Base-by-base conservation (phyloP, 1,140 invertebrate species). In the Calliphora vicina region DNA sequence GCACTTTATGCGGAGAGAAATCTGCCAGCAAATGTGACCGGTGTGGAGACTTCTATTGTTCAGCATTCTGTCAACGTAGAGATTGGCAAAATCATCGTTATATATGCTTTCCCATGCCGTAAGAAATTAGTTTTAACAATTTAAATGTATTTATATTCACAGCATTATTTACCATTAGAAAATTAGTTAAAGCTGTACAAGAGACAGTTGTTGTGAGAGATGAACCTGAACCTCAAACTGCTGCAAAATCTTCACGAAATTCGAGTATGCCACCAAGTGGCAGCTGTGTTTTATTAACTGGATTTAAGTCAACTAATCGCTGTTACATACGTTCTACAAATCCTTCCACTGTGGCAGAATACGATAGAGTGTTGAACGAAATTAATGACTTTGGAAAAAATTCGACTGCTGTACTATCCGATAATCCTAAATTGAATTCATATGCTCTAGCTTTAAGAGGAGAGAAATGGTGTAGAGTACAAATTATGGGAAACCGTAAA, bases 221-320 rank as follows among this genome's bases (percentile, higher is more conserved):
- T 9, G 13, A 50, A 50, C 15, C 45, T 10, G 8, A n/a, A 2
- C 35, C 1, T 2, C 35, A 35, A 50, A 17, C 17, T 50, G 12
- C 15, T 12, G 1, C 12, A 50, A 50, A 50, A 50, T 50, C 25
- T 50, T 74, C n/a, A n/a, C 23, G n/a, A n/a, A 43, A 35, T 45
- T 45, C 35, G 23, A 42, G 67, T n/a, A n/a, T 83, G 6, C 76
- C 76, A 0, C 42, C 45, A 42, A 35, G 17, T 25, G 72, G 45
- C 13, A 81, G 83, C 25, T 57, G 20, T 74, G 83, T 81, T 2
- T 35, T 57, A 23, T 42, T 81, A 20, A 81, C 29, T 0, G 84
- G 83, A 4, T 89, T 89, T 67, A 72, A 83, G n/a, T 86, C 85
- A 0, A 17, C 85, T 2, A 89, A 89, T 82, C 84, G 85, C 23